Percentiles rank a stretch among this genome's conserved stretches.
Evolutionary conservation across 2,888 invertebrate genomes (phyloP).

Genomic region (Diadegma fenestrale): DNA sequence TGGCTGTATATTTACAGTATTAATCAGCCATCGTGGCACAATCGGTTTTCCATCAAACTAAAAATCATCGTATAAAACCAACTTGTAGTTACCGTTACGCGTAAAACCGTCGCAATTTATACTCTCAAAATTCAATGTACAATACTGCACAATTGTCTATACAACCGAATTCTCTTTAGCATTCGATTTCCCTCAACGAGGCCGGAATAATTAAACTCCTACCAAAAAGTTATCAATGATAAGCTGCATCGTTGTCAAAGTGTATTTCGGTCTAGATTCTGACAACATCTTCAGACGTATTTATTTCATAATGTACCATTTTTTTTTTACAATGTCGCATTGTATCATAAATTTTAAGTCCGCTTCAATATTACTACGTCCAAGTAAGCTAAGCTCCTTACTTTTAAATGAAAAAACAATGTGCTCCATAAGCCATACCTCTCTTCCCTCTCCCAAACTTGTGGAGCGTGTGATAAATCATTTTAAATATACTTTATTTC

Average conservation of each 20-base stretch:
- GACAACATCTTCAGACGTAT: constrained; percentile 63
- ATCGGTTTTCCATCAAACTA: constrained; percentile 34
- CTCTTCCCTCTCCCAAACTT: background rate
- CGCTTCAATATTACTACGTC: background rate
- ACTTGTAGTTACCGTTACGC: constrained; percentile 63
- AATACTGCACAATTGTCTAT: constrained; percentile 15
- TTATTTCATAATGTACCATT: constrained; percentile 61
- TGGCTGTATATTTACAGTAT: constrained; percentile 16
- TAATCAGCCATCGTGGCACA: constrained; percentile 32
- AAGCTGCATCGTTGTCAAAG: constrained; percentile 45
- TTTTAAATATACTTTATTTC: constrained; percentile 12
- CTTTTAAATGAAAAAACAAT: background rate
- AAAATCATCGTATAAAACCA: constrained; percentile 51
- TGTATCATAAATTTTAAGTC: constrained; percentile 3
- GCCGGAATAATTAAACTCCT: constrained; percentile 44
- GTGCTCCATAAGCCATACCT: background rate
- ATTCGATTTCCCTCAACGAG: constrained; percentile 24
- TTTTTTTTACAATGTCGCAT: constrained; percentile 12
- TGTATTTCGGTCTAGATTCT: constrained; percentile 48
- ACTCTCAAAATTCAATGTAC: constrained; percentile 24
- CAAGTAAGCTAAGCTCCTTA: background rate
- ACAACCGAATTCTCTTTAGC: constrained; percentile 20
- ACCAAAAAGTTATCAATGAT: constrained; percentile 50
- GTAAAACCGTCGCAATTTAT: constrained; percentile 20
- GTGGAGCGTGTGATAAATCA: constrained; percentile 15